Evolutionary conservation across 2,797 vertebrate genomes (phyloP).

Genomic region (Oryzias dopingdopingensis): DNA sequence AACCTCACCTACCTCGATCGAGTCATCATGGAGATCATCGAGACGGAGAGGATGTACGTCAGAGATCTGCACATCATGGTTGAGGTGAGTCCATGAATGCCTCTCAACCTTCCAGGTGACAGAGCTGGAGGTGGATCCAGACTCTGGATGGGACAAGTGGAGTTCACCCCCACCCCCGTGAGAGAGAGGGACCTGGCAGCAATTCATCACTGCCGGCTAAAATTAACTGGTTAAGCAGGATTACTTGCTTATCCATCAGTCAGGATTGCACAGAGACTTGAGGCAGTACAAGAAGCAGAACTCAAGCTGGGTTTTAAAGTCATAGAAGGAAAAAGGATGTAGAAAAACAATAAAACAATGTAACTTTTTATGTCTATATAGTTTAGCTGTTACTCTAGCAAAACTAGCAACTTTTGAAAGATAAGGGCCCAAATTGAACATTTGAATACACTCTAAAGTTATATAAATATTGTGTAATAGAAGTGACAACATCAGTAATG

Average conservation of each 20-base stretch:
- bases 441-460: no score
- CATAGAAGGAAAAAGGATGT: background rate
- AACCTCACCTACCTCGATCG: conserved; percentile 88
- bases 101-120: background rate
- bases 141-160: background rate
- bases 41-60: conserved; percentile 92
- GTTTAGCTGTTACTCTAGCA: no score
- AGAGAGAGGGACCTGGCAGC: background rate
- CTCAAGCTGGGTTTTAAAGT: background rate
- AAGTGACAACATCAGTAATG: no score
- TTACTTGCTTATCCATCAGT: conserved; percentile 53
- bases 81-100: conserved; percentile 77
- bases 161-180: background rate
- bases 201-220: conserved; percentile 23
- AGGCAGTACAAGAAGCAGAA: background rate
- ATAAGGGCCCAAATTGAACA: no score
- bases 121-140: background rate
- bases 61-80: conserved; percentile 91
- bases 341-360: no score
- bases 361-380: no score
- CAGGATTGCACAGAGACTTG: conserved; percentile 8
- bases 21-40: conserved; percentile 92
- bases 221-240: conserved; percentile 51
- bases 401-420: no score
- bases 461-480: no score